Conservation (phyloP, 1,140 invertebrate genomes). For the Drosophila watanabei region DNA sequence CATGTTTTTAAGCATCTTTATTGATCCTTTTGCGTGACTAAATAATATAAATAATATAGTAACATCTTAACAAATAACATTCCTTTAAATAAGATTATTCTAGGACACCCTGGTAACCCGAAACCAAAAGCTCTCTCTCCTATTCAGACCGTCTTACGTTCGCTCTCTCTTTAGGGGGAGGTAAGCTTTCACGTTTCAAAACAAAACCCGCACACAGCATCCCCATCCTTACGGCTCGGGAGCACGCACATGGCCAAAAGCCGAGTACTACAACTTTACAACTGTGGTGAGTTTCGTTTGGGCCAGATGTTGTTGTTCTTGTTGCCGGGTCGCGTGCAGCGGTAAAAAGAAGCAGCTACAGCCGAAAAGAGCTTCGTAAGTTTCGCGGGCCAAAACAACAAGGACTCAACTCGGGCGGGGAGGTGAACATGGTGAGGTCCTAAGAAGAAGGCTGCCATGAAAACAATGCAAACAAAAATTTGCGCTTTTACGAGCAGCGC, state of each 20-base stretch:
- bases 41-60: neutral
- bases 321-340: conserved; percentile 53
- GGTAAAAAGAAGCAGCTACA: conserved; percentile 24
- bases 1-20: neutral
- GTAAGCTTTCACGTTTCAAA: conserved; percentile 70
- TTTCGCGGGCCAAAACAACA: conserved; percentile 26
- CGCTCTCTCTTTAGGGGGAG: neutral
- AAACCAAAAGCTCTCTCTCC: conserved; percentile 36
- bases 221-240: conserved; percentile 21
- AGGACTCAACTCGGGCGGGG: neutral
- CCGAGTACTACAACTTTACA: conserved; percentile 69
- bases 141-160: neutral
- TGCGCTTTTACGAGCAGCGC: conserved; percentile 70
- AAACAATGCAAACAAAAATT: conserved; percentile 83
- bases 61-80: neutral
- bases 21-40: neutral
- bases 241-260: conserved; percentile 64
- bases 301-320: conserved; percentile 35
- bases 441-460: conserved; percentile 43
- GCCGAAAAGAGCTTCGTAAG: conserved; percentile 24
- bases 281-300: conserved; percentile 74
- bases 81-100: neutral
- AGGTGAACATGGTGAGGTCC: neutral
- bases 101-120: conserved; percentile 49
- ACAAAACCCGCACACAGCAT: conserved; percentile 59